Evolutionary conservation across 2,888 invertebrate genomes (phyloP).

Genomic region (Pyrrhia umbra): DNA sequence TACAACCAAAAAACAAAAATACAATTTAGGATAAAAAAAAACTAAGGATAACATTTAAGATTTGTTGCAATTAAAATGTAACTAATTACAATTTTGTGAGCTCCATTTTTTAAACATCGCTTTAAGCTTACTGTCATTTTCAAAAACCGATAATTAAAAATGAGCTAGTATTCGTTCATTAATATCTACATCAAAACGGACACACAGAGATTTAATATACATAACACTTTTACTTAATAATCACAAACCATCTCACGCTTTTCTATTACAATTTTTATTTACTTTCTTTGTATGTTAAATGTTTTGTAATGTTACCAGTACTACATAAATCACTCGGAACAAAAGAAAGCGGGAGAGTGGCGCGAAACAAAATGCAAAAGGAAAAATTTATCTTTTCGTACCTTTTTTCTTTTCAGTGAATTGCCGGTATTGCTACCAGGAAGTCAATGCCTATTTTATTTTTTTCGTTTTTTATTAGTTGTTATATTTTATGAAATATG

Average conservation of each 20-base stretch:
- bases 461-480: slow-evolving; percentile 59
- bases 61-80: too few relatives aligned
- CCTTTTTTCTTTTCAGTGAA: slow-evolving; percentile 67
- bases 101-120: too few relatives aligned
- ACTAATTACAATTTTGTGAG: too few relatives aligned
- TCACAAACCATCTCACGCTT: slow-evolving; percentile 35
- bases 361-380: slow-evolving; percentile 73
- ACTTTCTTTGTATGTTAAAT: slow-evolving; percentile 75
- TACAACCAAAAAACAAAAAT: too few relatives aligned
- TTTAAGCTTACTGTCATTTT: too few relatives aligned
- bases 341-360: slow-evolving; percentile 71
- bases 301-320: slow-evolving; percentile 78
- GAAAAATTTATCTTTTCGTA: slow-evolving; percentile 68
- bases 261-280: slow-evolving; percentile 69
- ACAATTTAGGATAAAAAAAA: too few relatives aligned
- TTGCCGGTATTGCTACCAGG: slow-evolving; percentile 69
- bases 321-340: slow-evolving; percentile 79
- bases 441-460: slow-evolving; percentile 71
- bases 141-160: too few relatives aligned
- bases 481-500: slow-evolving; percentile 22
- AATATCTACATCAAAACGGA: too few relatives aligned
- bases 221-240: slow-evolving; percentile 1
- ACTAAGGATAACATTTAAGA: too few relatives aligned
- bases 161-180: too few relatives aligned
- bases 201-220: neutral